Percentiles rank a stretch among this genome's conserved stretches.
phyloP scores from a whole-genome alignment of 2,113 vertebrate species.

The Cynoglossus semilaevis region DNA sequence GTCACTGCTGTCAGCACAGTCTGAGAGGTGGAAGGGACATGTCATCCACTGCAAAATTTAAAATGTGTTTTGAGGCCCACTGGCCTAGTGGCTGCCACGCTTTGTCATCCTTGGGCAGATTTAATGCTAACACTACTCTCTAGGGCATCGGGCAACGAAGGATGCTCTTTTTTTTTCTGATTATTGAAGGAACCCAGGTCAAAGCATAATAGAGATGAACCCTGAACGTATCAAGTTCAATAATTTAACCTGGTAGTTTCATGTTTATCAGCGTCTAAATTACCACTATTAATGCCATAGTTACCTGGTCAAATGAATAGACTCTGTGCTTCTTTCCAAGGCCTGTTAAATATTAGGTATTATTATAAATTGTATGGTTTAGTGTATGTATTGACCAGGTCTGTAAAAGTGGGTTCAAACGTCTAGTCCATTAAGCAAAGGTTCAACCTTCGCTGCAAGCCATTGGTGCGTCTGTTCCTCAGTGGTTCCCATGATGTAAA shows the following conservation, averaged over 20 bases:
- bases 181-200: conserved; percentile 35
- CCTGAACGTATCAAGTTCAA: conserved; percentile 54
- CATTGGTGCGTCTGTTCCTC: too few species aligned
- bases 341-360: too few species aligned
- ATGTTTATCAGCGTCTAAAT: conserved; percentile 20
- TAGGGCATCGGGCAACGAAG: conserved; percentile 43
- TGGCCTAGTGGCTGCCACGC: conserved; percentile 65
- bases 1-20: conserved; percentile 61
- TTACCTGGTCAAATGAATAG: too few species aligned
- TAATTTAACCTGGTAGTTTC: conserved; percentile 42
- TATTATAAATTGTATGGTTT: too few species aligned
- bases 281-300: too few species aligned
- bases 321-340: too few species aligned
- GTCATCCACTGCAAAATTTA: conserved; percentile 68
- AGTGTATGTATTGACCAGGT: too few species aligned
- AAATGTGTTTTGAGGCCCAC: conserved; percentile 68
- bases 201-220: conserved; percentile 37
- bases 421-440: too few species aligned
- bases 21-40: conserved; percentile 56
- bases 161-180: conserved; percentile 26
- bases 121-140: conserved; percentile 58
- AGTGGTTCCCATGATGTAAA: too few species aligned
- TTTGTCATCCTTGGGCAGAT: conserved; percentile 66
- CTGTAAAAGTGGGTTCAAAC: too few species aligned
- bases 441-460: too few species aligned